Base-by-base conservation (phyloP, 2,888 invertebrate species). In the Lydus trimaculatus region DNA sequence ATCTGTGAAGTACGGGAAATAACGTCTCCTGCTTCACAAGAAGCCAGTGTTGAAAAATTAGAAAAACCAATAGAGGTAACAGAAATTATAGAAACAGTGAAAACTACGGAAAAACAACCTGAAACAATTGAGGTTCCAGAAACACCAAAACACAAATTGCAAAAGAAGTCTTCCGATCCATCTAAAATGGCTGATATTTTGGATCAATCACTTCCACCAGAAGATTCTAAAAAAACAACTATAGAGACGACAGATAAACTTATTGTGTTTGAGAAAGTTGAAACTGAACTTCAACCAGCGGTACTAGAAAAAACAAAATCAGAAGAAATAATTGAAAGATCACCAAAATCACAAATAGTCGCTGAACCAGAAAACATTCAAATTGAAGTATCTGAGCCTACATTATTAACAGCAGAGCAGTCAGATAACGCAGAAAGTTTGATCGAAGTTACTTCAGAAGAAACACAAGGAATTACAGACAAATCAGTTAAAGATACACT, bases 141-240 rank as follows among this genome's bases (percentile, higher is more conserved):
- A 39, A 17, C 7, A 17, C 43, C 43, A 43, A 43, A 43, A 17
- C 43, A 17, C n/a, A 43, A 43, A 43, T 43, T 33, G 65, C 63
- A 61, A 48, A 63, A 64, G 60, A 64, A 73, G 63, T 58, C 61
- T 23, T 63, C 62, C 52, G 61, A 60, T 23, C 52, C 31, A 43
- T 7, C n/a, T 17, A 17, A 17, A 17, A 17, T 17, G 17, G 43
- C 15, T 36, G 9, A 31, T 8, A 31, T 9, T 31, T 5, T 7
- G 7, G 31, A 31, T 5, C 28, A 28, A 28, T 3, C 7, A 11
- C 36, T 4, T 15, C 15, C 6, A 15, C 17, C n/a, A 17, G 17
- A 43, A 17, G 17, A 7, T 43, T 1, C 17, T 17, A 25, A 3
- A 25, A 13, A 58, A 31, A 8, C 25, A 25, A 15, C 31, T 31